These are phyloP conservation scores for Smithornis capensis DNA, from an alignment of 2,113 vertebrate genomes.

Conservation along the genomic window DNA sequence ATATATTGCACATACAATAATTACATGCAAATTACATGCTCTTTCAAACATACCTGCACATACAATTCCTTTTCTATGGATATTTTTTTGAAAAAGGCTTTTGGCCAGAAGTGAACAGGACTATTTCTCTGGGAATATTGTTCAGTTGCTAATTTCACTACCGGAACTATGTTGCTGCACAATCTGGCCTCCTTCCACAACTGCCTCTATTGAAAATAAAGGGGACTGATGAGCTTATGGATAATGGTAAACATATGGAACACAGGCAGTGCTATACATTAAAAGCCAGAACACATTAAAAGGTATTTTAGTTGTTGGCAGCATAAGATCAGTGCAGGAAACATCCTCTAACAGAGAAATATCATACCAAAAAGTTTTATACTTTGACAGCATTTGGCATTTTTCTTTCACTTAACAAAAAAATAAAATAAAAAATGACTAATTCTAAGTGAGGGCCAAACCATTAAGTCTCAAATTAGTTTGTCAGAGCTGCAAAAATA, in stretches of 20 bases:
- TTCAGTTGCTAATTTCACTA: conserved; percentile 81
- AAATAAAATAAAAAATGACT: conserved; percentile 9
- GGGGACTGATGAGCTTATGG: conserved; percentile 70
- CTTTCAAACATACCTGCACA: neutral
- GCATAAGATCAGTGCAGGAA: conserved; percentile 58
- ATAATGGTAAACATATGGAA: conserved; percentile 82
- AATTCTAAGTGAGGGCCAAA: conserved; percentile 59
- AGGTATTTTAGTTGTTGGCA: conserved; percentile 74
- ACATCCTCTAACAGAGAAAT: conserved; percentile 63
- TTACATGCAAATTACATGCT: neutral
- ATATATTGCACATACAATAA: neutral
- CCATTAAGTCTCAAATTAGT: conserved; percentile 54
- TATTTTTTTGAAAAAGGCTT: conserved; percentile 34
- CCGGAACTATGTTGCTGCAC: conserved; percentile 71
- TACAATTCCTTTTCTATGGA: neutral
- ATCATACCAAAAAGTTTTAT: conserved; percentile 45
- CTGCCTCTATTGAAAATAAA: conserved; percentile 71
- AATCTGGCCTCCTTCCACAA: conserved; percentile 73
- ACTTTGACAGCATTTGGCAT: neutral
- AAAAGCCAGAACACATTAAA: conserved; percentile 74
- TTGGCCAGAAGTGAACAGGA: conserved; percentile 62
- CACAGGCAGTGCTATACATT: conserved; percentile 53
- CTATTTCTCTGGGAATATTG: conserved; percentile 75
- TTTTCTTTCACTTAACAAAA: neutral
- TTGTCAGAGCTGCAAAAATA: conserved; percentile 60